Evolutionary conservation across 2,888 invertebrate genomes (phyloP).

Genomic region (Phania funesta): DNA sequence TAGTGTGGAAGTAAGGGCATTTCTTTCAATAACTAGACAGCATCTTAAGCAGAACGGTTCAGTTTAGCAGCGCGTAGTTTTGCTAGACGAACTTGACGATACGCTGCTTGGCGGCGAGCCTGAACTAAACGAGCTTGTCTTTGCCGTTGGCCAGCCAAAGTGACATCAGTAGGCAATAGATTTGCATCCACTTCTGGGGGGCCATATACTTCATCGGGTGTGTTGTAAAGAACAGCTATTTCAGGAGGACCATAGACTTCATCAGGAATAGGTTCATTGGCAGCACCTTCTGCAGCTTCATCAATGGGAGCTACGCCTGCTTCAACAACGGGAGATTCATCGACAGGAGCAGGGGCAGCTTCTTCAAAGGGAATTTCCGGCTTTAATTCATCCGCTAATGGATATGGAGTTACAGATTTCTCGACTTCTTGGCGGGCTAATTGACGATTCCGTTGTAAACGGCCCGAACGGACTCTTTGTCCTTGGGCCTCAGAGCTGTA

Average conservation of each 20-base stretch:
- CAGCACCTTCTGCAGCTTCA: conserved; percentile 44
- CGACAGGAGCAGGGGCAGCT: conserved; percentile 38
- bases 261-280: conserved; percentile 72
- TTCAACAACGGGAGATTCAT: conserved; percentile 55
- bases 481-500: conserved; percentile 50
- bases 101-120: conserved; percentile 69
- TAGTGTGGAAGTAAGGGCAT: conserved; percentile 34
- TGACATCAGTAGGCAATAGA: conserved; percentile 44
- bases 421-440: conserved; percentile 67
- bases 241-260: conserved; percentile 76
- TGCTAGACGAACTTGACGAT: conserved; percentile 68
- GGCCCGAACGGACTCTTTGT: conserved; percentile 54
- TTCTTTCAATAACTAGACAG: conserved; percentile 29
- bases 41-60: conserved; percentile 48
- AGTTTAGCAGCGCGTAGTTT: conserved; percentile 49
- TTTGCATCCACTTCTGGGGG: conserved; percentile 71
- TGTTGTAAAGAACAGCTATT: conserved; percentile 69
- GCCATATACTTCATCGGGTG: conserved; percentile 75
- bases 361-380: conserved; percentile 66
- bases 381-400: conserved; percentile 66
- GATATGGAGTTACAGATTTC: conserved; percentile 64
- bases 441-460: conserved; percentile 58
- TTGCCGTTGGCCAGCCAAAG: conserved; percentile 67
- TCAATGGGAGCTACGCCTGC: conserved; percentile 45
- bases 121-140: conserved; percentile 72